Evolutionary conservation across 2,888 invertebrate genomes (phyloP).

Genomic region (Prosapia bicincta): DNA sequence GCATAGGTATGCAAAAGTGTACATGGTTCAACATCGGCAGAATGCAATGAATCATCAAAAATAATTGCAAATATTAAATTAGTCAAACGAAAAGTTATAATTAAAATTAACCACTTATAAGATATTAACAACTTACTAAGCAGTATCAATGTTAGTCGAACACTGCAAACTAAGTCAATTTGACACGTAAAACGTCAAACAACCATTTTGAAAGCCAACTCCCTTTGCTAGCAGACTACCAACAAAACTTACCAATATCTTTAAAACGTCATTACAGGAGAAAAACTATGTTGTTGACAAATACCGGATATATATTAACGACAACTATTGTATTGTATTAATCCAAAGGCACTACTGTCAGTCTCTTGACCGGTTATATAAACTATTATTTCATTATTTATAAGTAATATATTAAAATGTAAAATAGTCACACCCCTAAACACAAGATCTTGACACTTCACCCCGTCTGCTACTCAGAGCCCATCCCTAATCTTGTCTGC

Average conservation of each 20-base stretch:
- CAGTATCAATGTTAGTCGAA: neutral
- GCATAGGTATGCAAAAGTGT: neutral
- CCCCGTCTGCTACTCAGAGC: conserved; percentile 29
- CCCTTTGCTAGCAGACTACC: conserved; percentile 19
- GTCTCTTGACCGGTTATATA: conserved; percentile 27
- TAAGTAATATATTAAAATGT: conserved; percentile 22
- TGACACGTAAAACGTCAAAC: conserved; percentile 9
- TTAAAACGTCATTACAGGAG: conserved; percentile 18
- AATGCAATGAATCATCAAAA: neutral
- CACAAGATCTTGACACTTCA: conserved; percentile 31
- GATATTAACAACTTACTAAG: neutral
- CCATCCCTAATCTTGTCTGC: conserved; percentile 26
- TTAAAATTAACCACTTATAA: too few species aligned
- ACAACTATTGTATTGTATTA: conserved; percentile 19
- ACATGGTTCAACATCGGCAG: neutral
- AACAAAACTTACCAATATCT: conserved; percentile 24
- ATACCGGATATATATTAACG: conserved; percentile 23
- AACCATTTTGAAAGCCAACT: conserved; percentile 27
- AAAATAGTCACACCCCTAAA: conserved; percentile 31
- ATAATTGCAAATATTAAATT: neutral
- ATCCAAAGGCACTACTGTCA: conserved; percentile 33
- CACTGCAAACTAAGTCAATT: neutral
- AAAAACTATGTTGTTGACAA: conserved; percentile 24
- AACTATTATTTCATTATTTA: conserved; percentile 24
- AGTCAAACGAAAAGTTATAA: too few species aligned